Evolutionary conservation across 2,797 vertebrate genomes (phyloP).

Genomic region (Gymnodraco acuticeps): DNA sequence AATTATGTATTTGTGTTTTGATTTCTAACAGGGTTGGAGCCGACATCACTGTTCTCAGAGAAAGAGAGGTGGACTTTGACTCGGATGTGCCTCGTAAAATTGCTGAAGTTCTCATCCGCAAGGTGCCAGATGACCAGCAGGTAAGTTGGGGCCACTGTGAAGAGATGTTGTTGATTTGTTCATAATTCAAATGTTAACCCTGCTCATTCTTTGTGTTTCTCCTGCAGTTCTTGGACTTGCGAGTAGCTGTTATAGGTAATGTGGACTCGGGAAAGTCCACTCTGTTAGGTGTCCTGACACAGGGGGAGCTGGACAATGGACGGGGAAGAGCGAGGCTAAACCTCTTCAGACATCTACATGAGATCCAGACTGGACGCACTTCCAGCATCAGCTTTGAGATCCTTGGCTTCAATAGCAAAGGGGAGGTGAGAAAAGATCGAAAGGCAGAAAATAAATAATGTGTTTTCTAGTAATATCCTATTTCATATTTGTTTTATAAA

Average conservation of each 20-base stretch:
- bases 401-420: slow-evolving; percentile 98
- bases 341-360: slow-evolving; percentile 97
- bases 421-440: slow-evolving; percentile 87
- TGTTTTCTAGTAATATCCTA: background rate
- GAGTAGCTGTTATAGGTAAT: slow-evolving; percentile 96
- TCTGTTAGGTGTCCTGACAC: slow-evolving; percentile 94
- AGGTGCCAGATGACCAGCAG: slow-evolving; percentile 98
- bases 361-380: slow-evolving; percentile 97
- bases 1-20: slow-evolving; percentile 1
- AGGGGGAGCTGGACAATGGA: slow-evolving; percentile 98
- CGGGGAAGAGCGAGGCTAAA: slow-evolving; percentile 95
- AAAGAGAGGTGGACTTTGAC: slow-evolving; percentile 94
- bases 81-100: slow-evolving; percentile 91
- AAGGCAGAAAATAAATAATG: background rate
- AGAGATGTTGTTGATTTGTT: background rate
- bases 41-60: slow-evolving; percentile 93
- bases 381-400: slow-evolving; percentile 99
- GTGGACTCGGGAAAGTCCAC: slow-evolving; percentile 98
- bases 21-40: slow-evolving; percentile 90
- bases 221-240: slow-evolving; percentile 91
- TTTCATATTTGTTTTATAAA: background rate
- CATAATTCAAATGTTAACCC: background rate
- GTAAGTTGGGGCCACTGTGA: slow-evolving; percentile 71
- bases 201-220: slow-evolving; percentile 16
- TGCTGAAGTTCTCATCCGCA: slow-evolving; percentile 95